Conservation (phyloP, 2,113 vertebrate species). For the Gymnarchus niloticus region DNA sequence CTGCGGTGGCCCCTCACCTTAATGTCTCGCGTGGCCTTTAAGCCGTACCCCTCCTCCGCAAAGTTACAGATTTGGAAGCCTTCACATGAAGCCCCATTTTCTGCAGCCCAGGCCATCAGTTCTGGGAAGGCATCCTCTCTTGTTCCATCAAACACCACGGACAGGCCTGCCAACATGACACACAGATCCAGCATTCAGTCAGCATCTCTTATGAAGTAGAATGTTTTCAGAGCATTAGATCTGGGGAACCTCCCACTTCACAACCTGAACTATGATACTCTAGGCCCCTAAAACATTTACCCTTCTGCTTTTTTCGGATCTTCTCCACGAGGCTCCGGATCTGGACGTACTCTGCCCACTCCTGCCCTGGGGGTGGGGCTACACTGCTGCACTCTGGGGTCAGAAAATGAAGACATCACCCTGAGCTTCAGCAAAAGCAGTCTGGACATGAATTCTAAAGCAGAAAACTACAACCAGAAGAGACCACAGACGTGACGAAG, state of each 20-base stretch:
- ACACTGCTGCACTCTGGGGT: conserved; percentile 82
- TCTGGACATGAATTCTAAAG: neutral
- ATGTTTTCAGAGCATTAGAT: neutral
- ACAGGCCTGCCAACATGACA: conserved; percentile 69
- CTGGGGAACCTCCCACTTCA: neutral
- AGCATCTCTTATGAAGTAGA: neutral
- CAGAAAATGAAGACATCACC: neutral
- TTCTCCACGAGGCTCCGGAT: conserved; percentile 88
- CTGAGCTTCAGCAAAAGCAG: neutral
- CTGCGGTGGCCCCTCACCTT: conserved; percentile 65
- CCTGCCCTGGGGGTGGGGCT: conserved; percentile 79
- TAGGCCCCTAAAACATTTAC: conserved; percentile 48
- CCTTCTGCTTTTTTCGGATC: conserved; percentile 96
- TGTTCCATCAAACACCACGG: conserved; percentile 81
- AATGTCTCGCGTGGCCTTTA: conserved; percentile 85
- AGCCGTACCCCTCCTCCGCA: conserved; percentile 83
- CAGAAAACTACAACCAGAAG: neutral
- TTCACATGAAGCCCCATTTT: conserved; percentile 80
- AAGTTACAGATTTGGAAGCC: conserved; percentile 83
- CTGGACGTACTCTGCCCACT: conserved; percentile 95
- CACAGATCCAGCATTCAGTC: neutral
- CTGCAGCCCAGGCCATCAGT: conserved; percentile 83
- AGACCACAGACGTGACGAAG: neutral
- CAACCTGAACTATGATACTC: neutral
- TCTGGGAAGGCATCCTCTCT: conserved; percentile 87